A percentile compares a stretch with the other conserved stretches of the same genome.
Evolutionary conservation across 2,797 vertebrate species (phyloP).

Genomic region (Microctenopoma lineatum): DNA sequence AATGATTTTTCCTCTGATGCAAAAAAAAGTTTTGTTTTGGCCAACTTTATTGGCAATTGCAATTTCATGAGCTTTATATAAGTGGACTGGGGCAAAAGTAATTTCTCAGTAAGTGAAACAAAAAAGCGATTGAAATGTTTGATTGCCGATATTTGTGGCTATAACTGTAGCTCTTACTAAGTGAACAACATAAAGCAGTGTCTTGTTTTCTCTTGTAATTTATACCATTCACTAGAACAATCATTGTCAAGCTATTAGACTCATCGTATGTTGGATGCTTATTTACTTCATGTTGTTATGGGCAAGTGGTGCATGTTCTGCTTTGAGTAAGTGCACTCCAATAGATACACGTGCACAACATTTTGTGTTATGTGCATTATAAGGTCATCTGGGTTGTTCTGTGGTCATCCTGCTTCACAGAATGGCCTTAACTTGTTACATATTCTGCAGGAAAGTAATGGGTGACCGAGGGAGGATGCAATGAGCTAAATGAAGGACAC

Average conservation of each 20-base stretch:
- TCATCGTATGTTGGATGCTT: constrained; percentile 63
- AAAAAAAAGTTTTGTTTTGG: not conserved
- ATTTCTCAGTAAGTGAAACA: not conserved
- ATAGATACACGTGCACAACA: constrained; percentile 29
- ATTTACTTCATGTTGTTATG: constrained; percentile 44
- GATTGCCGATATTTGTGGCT: not conserved
- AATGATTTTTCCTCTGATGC: not conserved
- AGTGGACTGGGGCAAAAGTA: not conserved
- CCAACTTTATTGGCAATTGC: too few relatives aligned
- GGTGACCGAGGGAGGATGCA: not conserved
- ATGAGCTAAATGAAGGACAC: constrained; percentile 25
- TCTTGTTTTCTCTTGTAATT: constrained; percentile 60
- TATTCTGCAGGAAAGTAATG: constrained; percentile 38
- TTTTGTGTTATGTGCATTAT: constrained; percentile 1
- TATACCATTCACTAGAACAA: constrained; percentile 53
- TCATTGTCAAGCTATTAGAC: constrained; percentile 63
- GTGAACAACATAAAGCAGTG: constrained; percentile 39
- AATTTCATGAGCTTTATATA: too few relatives aligned
- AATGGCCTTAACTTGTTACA: constrained; percentile 54
- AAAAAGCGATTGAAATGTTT: constrained; percentile 9
- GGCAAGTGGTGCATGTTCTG: constrained; percentile 41
- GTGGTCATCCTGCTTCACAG: constrained; percentile 41
- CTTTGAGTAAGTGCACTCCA: constrained; percentile 13
- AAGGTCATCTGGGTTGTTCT: constrained; percentile 27
- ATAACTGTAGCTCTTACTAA: constrained; percentile 21